phyloP scores from a whole-genome alignment of 2,888 invertebrate genomes.

The Acleris cristana region DNA sequence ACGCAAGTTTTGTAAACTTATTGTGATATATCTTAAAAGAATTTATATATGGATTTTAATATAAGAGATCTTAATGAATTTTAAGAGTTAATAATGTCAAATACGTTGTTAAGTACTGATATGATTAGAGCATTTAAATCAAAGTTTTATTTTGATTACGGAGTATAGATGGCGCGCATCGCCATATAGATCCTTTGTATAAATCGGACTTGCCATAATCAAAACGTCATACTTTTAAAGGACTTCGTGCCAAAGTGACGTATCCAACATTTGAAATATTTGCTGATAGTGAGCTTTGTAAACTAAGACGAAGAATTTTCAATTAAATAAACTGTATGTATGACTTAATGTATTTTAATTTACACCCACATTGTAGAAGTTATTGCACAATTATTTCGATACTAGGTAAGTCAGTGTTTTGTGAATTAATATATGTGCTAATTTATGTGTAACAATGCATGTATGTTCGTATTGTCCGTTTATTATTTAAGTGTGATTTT shows the following conservation, averaged over 20 bases:
- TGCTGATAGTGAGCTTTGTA: constrained; percentile 25
- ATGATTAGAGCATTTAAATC: background rate
- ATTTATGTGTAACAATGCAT: no score
- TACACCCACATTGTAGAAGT: constrained; percentile 21
- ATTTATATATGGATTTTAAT: constrained; percentile 25
- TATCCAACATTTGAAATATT: background rate
- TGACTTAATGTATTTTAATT: constrained; percentile 30
- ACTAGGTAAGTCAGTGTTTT: constrained; percentile 47
- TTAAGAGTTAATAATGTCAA: background rate
- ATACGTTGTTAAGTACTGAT: background rate
- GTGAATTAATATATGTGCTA: no score
- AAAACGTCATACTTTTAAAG: background rate
- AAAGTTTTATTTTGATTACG: background rate
- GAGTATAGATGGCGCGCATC: no score
- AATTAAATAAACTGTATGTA: constrained; percentile 35
- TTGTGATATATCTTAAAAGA: constrained; percentile 33
- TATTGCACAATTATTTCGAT: constrained; percentile 28
- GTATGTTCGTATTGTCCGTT: no score
- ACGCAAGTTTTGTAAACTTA: constrained; percentile 22
- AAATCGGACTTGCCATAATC: no score
- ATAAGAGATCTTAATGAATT: constrained; percentile 1
- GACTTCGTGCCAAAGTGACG: constrained; percentile 16
- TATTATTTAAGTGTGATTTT: no score
- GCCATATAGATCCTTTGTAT: no score
- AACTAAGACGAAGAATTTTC: constrained; percentile 18